Evolutionary conservation across 2,888 invertebrate genomes (phyloP).

Genomic region (Xylocampa areola): DNA sequence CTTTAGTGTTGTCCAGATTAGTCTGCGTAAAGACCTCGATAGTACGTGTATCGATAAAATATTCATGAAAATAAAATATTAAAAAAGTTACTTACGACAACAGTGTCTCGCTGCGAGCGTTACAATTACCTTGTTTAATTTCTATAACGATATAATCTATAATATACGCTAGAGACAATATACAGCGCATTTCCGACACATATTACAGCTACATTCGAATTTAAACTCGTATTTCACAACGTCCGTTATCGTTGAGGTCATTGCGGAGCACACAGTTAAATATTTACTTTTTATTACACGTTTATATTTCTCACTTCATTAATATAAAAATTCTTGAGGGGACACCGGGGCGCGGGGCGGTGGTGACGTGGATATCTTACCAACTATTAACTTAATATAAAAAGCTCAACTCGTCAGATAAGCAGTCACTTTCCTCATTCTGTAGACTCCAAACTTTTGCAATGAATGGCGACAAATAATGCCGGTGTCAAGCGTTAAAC

Average conservation of each 20-base stretch:
- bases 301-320: constrained; percentile 55
- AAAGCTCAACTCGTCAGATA: constrained; percentile 4
- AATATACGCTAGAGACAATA: constrained; percentile 74
- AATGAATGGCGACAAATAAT: neutral
- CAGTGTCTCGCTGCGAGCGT: constrained; percentile 70
- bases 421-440: neutral
- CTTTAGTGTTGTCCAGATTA: constrained; percentile 18
- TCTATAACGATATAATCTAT: constrained; percentile 78
- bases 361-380: constrained; percentile 1
- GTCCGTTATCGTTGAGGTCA: constrained; percentile 72
- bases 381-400: constrained; percentile 24
- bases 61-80: constrained; percentile 52
- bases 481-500: neutral
- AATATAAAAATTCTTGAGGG: constrained; percentile 49
- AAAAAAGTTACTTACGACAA: constrained; percentile 55
- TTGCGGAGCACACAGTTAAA: constrained; percentile 65
- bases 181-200: constrained; percentile 74
- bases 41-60: constrained; percentile 41
- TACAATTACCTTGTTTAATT: constrained; percentile 67
- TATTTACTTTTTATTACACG: constrained; percentile 47
- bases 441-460: neutral
- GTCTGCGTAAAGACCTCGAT: constrained; percentile 28
- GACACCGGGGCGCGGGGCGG: constrained; percentile 17
- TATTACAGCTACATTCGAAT: constrained; percentile 74
- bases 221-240: constrained; percentile 68